Evolutionary conservation across 2,113 vertebrate genomes (phyloP), one percentile per base, ranked within the genome.

Genomic region (Tretioscincus oriximinensis): DNA sequence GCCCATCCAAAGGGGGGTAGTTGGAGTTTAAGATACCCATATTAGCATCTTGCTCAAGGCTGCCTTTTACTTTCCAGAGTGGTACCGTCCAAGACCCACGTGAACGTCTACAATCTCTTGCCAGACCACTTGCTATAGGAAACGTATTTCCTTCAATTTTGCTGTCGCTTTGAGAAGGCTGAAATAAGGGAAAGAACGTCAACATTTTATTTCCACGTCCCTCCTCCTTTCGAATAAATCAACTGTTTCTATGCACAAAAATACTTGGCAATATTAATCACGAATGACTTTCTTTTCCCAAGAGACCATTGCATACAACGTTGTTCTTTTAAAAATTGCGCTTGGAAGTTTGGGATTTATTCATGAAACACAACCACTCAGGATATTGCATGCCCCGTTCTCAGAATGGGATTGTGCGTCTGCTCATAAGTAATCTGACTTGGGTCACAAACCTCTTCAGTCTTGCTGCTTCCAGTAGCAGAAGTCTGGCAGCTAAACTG

Each of bases 101-200:
- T 83, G 79, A 47, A 72, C 9, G 60, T 16, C 85, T 1, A 20
- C 35, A 71, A 89, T 89, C 87, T 86, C 69, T 91, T 86, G 21
- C 78, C 54, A 73, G 73, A 65, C 85, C 71, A 61, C 84, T 87
- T 31, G 83, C 80, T 87, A 78, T 68, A 61, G 69, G n/a, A 88
- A 90, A 91, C 86, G 79, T 90, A 84, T 77, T 90, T 71, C 80
- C 76, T 77, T 90, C 84, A 88, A 77, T 1, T 4, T 76, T 16
- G 20, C 26, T 80, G 65, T 9, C 70, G 85, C 65, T 84, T 81
- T 73, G 68, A 85, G 81, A 79, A 84, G 81, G 81, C 28, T 68
- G 49, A 71, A 78, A 85, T 64, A n/a, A 60, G 75, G 68, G 79
- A 83, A 41, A 76, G 73, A 85, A 75, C 20, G 81, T 35, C 89